phyloP scores from a whole-genome alignment of 2,797 vertebrate species.

The Mareca strepera region DNA sequence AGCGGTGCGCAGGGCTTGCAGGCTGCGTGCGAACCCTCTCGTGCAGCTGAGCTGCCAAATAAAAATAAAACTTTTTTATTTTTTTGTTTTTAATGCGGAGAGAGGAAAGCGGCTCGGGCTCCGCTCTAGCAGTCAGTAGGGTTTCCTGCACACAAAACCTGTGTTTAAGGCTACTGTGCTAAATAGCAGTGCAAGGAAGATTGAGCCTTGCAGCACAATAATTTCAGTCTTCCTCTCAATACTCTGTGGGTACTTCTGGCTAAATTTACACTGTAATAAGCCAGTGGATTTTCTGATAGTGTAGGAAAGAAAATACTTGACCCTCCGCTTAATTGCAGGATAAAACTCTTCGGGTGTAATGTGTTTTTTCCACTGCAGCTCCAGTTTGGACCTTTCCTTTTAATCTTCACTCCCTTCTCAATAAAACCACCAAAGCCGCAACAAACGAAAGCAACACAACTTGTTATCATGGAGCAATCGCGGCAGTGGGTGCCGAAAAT shows the following conservation, averaged over 20 bases:
- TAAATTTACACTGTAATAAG: slow-evolving; percentile 67
- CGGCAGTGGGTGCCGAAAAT: not conserved
- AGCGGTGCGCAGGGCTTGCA: not conserved
- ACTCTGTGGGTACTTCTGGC: slow-evolving; percentile 24
- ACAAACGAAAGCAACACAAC: rapidly evolving
- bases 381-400: not conserved
- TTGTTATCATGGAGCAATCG: rapidly evolving
- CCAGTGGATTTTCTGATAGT: slow-evolving; percentile 62
- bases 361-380: not conserved
- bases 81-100: not conserved
- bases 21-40: rapidly evolving
- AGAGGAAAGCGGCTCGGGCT: not conserved
- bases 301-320: slow-evolving; percentile 56
- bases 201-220: slow-evolving; percentile 51
- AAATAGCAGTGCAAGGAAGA: slow-evolving; percentile 65
- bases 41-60: not conserved
- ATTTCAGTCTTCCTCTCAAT: slow-evolving; percentile 59
- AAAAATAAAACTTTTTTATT: not conserved
- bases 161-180: slow-evolving; percentile 37
- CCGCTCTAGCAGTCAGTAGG: not conserved
- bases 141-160: slow-evolving; percentile 23
- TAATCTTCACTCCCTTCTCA: not conserved
- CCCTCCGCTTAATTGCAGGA: slow-evolving; percentile 66
- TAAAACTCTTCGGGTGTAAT: not conserved
- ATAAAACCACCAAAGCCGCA: not conserved